Evolutionary conservation across 1,140 invertebrate species (phyloP).

Genomic region (Carcinoscorpius rotundicauda): DNA sequence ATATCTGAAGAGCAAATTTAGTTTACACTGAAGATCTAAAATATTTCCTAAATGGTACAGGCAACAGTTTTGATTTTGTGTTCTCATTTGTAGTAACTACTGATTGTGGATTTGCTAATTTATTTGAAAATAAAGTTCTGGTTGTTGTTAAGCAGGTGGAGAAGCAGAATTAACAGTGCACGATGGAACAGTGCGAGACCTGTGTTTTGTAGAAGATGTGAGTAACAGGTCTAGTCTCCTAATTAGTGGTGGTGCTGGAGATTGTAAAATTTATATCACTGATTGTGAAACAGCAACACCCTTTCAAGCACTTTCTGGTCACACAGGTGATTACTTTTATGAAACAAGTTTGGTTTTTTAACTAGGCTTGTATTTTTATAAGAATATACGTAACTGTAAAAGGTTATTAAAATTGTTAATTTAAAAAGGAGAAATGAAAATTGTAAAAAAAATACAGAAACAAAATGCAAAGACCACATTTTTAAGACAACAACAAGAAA

Average conservation of each 20-base stretch:
- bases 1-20: no score
- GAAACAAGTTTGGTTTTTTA: background rate
- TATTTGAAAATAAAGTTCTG: background rate
- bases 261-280: conserved; percentile 97
- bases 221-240: conserved; percentile 81
- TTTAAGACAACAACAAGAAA: no score
- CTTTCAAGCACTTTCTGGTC: conserved; percentile 82
- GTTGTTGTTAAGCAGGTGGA: conserved; percentile 36
- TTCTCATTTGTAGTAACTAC: no score
- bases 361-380: background rate
- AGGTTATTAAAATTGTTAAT: no score
- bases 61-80: no score
- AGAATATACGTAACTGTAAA: no score
- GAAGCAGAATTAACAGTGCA: conserved; percentile 91
- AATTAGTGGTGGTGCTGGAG: conserved; percentile 93
- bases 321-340: conserved; percentile 48
- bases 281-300: conserved; percentile 90
- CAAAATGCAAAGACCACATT: no score
- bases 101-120: background rate
- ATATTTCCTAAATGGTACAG: no score
- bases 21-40: no score
- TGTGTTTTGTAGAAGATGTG: conserved; percentile 93
- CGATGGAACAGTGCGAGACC: conserved; percentile 91
- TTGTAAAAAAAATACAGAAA: no score
- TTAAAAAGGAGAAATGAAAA: no score